Evolutionary conservation across 2,113 vertebrate species (phyloP).

Genomic region (Rhinolophus sinicus): DNA sequence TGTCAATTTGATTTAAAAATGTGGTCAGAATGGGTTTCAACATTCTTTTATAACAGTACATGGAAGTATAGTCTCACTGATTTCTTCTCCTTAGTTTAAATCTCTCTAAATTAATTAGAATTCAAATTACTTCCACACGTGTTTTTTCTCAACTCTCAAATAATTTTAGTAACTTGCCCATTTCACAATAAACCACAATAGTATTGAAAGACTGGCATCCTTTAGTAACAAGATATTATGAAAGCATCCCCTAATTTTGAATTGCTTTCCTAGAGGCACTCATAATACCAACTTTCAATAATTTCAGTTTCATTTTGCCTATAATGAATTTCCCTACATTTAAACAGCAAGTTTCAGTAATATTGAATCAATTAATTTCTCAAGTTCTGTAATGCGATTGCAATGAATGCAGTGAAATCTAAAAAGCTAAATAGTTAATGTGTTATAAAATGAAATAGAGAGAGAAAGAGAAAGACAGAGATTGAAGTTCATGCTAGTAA

Average conservation of each 20-base stretch:
- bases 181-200: background rate
- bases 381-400: slow-evolving; percentile 35
- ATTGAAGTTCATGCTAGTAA: background rate
- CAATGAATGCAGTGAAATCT: background rate
- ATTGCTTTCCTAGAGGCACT: slow-evolving; percentile 3
- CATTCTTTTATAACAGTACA: background rate
- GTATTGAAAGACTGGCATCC: background rate
- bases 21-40: background rate
- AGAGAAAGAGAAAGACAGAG: background rate
- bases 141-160: background rate
- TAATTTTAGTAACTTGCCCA: background rate
- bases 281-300: background rate
- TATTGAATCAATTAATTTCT: slow-evolving; percentile 61
- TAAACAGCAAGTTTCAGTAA: slow-evolving; percentile 50
- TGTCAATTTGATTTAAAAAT: background rate
- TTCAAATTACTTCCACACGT: background rate
- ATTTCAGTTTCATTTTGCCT: slow-evolving; percentile 40
- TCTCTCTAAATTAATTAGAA: background rate
- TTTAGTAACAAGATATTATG: background rate
- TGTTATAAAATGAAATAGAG: background rate
- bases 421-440: slow-evolving; percentile 30
- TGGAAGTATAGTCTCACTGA: background rate
- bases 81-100: slow-evolving; percentile 17
- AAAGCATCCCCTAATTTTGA: background rate
- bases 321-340: slow-evolving; percentile 36